Evolutionary conservation across 2,888 invertebrate genomes (phyloP), one percentile per base, ranked within the genome.

Genomic region (Malthinus seriepunctatus): DNA sequence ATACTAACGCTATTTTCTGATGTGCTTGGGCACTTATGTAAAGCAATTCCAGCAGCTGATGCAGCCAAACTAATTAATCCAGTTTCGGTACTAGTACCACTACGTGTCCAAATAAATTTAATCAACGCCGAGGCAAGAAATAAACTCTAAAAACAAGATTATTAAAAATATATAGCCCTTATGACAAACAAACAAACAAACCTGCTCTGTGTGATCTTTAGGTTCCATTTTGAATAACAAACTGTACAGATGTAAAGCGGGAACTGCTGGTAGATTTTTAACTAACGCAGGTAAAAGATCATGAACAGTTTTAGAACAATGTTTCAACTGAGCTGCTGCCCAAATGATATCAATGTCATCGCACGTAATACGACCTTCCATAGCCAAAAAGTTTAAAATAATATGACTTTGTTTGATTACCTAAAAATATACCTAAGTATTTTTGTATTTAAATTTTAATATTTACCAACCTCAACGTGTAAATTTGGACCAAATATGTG

Each of bases 401-500:
- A 95, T 89, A 78, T 96, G 96, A 65, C 95, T 94, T 77, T 96
- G 96, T 76, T 97, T 97, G 62, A 97, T 94, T 9, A 95, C 87
- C 89, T 89, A 76, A 33, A 73, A 71, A 62, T n/a, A 63, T 59
- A 56, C 47, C 48, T 54, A 61, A 52, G 47, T 37, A 5, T 7
- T 12, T 11, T 33, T 7, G 1, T 2, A 1, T 32, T 46, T 46
- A 1, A 46, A 46, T 31, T 23, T 32, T 14, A 44, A 14, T 35
- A 9, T 35, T 35, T 55, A 60, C 63, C 70, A 73, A 91, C 91
- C 86, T 97, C 97, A 37, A 95, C 95, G 80, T 97, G 97, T 66
- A 96, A 83, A 82, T 97, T 97, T 32, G 97, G 97, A n/a, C 97
- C 96, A 81, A 96, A 97, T 58, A 97, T 88, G 76, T 96, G 95